Evolutionary conservation across 2,113 vertebrate genomes (phyloP), one percentile per base, ranked within the genome.

Genomic region (Thymallus thymallus): DNA sequence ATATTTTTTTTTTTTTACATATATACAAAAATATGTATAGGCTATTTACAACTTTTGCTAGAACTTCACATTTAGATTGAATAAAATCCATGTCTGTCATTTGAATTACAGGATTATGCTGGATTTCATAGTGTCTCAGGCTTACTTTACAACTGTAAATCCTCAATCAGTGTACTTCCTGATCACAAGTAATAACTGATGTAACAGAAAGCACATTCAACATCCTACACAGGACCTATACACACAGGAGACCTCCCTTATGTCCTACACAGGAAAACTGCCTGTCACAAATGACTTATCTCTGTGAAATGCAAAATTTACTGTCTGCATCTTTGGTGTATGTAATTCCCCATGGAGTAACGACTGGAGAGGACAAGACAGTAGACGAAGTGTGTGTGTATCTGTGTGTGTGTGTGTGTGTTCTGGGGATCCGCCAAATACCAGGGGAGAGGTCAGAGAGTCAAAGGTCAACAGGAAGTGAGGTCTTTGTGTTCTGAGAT

Each of bases 91-190:
- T 24, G 6, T 24, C 23, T 58, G 26, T 58, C 18, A 64, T 73
- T 46, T 62, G 41, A 73, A 73, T 20, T 51, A 65, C 72, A 73
- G 72, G 24, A 73, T 61, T 65, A 64, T 61, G 67, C 74, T 74
- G 46, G 26, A 76, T 48, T 71, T 22, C 58, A 48, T 9, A 65
- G 70, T 22, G 29, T 12, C n/a, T 6, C 22, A 78, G 58, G 69
- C 79, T 81, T 69, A 77, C 69, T 78, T 76, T 63, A 61, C 45
- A 55, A 55, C 20, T 7, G 56, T 64, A 73, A 48, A 73, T 48
- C 32, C 13, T 10, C 26, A 60, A 60, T 60, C 56, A 6, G 56
- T 60, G 51, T 30, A 26, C 18, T 61, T 35, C 51, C 18, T 60
- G 16, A 16, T 60, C 55, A 60, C 32, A 60, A 6, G 9, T 41